Evolutionary conservation across 2,113 vertebrate species (phyloP), one percentile per base, ranked within the genome.

Genomic region (Salvelinus alpinus): DNA sequence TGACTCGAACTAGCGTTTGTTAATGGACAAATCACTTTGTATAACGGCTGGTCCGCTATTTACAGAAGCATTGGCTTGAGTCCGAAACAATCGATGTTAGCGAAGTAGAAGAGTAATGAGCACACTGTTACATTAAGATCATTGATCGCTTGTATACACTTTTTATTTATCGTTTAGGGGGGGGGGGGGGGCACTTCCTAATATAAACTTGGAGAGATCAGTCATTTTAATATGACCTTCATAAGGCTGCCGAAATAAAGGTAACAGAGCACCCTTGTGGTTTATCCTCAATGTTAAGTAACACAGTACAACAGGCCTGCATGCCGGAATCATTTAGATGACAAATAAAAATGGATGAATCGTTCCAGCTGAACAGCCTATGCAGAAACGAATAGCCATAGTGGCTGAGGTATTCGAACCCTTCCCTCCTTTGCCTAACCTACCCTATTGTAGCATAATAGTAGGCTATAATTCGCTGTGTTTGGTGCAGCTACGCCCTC

Each of bases 141-240:
- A 73, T 73, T 73, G 72, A 73, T 73, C 60, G 29, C 24, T 65
- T 64, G 34, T 73, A 73, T 73, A 64, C 59, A 73, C 57, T 64
- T 65, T 73, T 73, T 73, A 73, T 73, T 64, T 64, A 73, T 73
- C 60, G 72, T 44, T 73, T 73, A 47, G 64, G 59, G 22, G 20
- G 38, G 2, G 13, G 64, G 59, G 34, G 20, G 38, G 2, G 13
- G 44, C 27, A 65, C 72, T 73, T 64, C 31, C 65, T 73, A 73
- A 65, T 27, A 27, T 66, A 24, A 73, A 73, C 72, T 73, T 73
- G 29, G 54, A 44, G 64, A 73, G 38, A 73, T 73, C 72, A 44
- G 72, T 73, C 60, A 73, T 73, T 73, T 73, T 73, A 73, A 73
- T 65, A 73, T 73, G 59, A 73, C 64, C 60, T 73, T 73, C 72